Evolutionary conservation across 2,888 invertebrate species (phyloP).

Genomic region (Carpatolechia fugitivella): DNA sequence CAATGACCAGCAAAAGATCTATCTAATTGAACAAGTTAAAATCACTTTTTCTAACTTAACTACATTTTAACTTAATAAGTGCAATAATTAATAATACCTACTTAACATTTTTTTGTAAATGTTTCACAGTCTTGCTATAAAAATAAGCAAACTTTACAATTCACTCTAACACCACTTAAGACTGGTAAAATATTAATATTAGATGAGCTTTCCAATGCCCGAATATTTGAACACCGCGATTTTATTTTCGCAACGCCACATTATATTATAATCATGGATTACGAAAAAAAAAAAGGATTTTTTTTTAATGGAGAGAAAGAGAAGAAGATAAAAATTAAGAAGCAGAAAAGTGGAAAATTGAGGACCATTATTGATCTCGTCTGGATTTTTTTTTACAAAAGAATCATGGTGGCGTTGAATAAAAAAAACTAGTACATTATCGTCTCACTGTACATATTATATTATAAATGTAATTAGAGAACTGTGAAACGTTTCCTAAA

Average conservation of each 20-base stretch:
- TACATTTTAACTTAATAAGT: slow-evolving; percentile 31
- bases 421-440: too few species aligned
- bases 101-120: slow-evolving; percentile 34
- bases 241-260: not conserved
- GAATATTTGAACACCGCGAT: not conserved
- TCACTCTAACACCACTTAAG: not conserved
- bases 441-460: too few species aligned
- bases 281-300: too few species aligned
- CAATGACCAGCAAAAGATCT: slow-evolving; percentile 23
- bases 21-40: slow-evolving; percentile 35
- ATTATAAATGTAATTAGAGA: not conserved
- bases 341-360: too few species aligned
- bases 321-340: too few species aligned
- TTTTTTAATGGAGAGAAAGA: too few species aligned
- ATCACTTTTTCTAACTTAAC: slow-evolving; percentile 23
- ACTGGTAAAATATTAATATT: not conserved
- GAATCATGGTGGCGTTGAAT: too few species aligned
- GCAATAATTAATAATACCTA: slow-evolving; percentile 29
- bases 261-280: too few species aligned
- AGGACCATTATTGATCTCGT: too few species aligned
- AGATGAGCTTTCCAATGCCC: not conserved
- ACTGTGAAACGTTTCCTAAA: slow-evolving; percentile 30
- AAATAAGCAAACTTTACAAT: slow-evolving; percentile 34
- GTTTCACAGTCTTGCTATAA: slow-evolving; percentile 55
- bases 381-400: too few species aligned